phyloP scores from a whole-genome alignment of 2,888 invertebrate species.

The Furcula furcula region DNA sequence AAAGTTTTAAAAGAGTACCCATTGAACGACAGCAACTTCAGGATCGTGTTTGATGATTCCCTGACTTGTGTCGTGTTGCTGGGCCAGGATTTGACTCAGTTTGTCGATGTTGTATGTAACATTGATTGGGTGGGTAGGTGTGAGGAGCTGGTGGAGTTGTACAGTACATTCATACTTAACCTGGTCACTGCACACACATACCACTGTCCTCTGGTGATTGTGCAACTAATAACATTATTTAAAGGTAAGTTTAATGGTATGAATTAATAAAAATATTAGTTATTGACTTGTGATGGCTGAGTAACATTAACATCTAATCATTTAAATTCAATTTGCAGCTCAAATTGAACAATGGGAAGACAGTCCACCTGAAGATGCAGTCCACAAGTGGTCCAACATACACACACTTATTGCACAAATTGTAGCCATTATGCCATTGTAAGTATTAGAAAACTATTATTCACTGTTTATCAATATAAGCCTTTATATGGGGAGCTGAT shows the following conservation, averaged over 20 bases:
- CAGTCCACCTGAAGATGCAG: conserved; percentile 76
- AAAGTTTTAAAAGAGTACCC: conserved; percentile 66
- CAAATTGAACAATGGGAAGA: conserved; percentile 83
- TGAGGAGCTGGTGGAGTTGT: conserved; percentile 54
- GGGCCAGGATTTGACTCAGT: conserved; percentile 58
- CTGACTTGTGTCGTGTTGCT: conserved; percentile 63
- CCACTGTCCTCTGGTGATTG: conserved; percentile 63
- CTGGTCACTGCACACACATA: conserved; percentile 73
- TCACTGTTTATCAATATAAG: too few species aligned
- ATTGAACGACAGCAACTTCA: conserved; percentile 66
- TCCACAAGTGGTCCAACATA: conserved; percentile 82
- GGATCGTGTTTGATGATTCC: conserved; percentile 64
- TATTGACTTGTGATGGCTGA: neutral
- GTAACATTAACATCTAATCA: neutral
- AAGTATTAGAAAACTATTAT: too few species aligned
- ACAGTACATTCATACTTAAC: conserved; percentile 56
- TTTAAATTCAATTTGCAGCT: conserved; percentile 42
- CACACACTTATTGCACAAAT: conserved; percentile 81
- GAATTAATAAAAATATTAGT: neutral
- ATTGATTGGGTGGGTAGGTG: conserved; percentile 62
- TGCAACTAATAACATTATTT: conserved; percentile 58
- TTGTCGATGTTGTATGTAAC: conserved; percentile 60
- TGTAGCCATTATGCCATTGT: conserved; percentile 75
- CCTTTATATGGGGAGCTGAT: neutral
- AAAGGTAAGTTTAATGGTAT: conserved; percentile 50